Base-by-base conservation (phyloP, 2,113 vertebrate species). In the Montifringilla adamsi region DNA sequence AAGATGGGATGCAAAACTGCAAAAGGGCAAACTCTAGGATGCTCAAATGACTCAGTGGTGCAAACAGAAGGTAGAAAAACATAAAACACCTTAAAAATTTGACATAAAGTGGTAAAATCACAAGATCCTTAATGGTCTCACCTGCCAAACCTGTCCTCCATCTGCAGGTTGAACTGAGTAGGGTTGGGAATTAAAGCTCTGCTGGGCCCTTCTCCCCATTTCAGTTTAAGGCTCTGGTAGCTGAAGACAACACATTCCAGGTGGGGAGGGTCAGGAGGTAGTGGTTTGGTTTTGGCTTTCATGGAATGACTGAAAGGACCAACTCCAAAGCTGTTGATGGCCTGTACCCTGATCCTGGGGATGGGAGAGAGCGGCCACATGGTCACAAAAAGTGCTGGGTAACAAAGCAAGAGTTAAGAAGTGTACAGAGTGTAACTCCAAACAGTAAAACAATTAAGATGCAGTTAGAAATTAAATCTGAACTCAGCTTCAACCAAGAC, bases 141-240 rank as follows among this genome's bases (percentile, higher is more conserved):
- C 98, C 98, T 98, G 95, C 98, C 98, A 88, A 97, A 95, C 56
- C 35, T 95, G 92, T 98, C 97, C 96, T 97, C 98, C 98, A 98
- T 98, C 95, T 98, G 98, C 84, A 98, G 94, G 89, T 98, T 98
- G 95, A 98, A 98, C 15, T 96, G 98, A 17, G 97, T 98, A 44
- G 97, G 89, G 49, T 97, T 98, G 78, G 98, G 86, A 49, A 95
- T 96, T 95, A 97, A 97, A 94, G 97, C 96, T 96, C 97, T 97
- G 93, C 91, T 97, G 7, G 98, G 97, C 52, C 97, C 95, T 67
- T 98, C 98, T 56, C 98, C 98, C 98, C 98, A 98, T 82, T 98
- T 98, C 10, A 98, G 96, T 97, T 98, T 98, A 97, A 98, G 98
- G 96, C 98, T 98, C 96, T 98, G 98, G 94, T 98, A 97, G 93